A percentile compares a stretch with the other conserved stretches of the same genome.
Conservation (phyloP, 2,797 vertebrate genomes). For the Dendrocincla tyrannina region DNA sequence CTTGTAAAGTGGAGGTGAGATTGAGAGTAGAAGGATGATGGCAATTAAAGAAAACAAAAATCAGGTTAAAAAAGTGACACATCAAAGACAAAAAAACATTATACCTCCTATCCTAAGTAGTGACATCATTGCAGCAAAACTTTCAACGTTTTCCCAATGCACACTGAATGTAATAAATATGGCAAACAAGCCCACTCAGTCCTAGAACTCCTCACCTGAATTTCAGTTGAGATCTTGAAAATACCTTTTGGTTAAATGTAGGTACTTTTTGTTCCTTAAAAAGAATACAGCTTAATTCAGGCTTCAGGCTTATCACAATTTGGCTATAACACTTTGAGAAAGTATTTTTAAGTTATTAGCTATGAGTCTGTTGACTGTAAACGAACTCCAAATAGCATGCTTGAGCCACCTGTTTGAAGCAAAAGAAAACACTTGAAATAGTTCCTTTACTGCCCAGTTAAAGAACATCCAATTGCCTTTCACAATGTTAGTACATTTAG, state of each 20-base stretch:
- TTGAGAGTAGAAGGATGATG: background rate
- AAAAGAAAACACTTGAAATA: conserved; percentile 57
- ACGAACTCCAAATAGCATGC: conserved; percentile 5
- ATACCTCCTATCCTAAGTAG: background rate
- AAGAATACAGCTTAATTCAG: background rate
- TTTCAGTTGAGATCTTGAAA: background rate
- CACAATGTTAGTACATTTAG: conserved; percentile 8
- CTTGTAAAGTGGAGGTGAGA: background rate
- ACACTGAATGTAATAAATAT: background rate
- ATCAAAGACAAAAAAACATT: background rate
- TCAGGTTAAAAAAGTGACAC: background rate
- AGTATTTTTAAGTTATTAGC: conserved; percentile 49
- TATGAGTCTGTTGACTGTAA: conserved; percentile 48
- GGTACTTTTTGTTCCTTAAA: background rate
- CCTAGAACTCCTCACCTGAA: background rate
- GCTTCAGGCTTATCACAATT: background rate
- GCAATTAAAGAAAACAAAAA: background rate
- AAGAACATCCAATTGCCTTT: conserved; percentile 1
- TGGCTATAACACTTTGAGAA: conserved; percentile 4
- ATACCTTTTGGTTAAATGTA: background rate
- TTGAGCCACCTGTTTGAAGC: conserved; percentile 34
- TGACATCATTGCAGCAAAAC: background rate
- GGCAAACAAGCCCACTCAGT: background rate
- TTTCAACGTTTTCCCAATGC: background rate
- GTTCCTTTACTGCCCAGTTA: conserved; percentile 6